Conservation (phyloP, 92 coral and sea anemone species). For the Pocillopora grandis region DNA sequence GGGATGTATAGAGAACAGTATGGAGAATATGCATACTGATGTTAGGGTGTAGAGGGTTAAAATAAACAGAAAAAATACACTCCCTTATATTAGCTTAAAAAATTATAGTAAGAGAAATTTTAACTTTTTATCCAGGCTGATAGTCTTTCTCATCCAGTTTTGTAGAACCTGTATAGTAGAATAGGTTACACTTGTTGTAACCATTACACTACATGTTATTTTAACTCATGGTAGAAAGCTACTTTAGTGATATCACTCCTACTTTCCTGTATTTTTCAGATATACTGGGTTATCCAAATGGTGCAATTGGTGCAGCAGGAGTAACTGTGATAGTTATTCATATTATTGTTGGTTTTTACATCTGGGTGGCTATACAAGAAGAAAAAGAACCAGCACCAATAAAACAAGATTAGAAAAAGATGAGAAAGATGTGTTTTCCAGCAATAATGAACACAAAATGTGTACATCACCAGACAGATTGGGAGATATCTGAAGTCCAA, state of each 20-base stretch:
- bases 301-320: slow-evolving; percentile 83
- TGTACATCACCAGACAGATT: neutral
- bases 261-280: slow-evolving; percentile 27
- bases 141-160: too few relatives aligned
- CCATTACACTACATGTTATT: too few relatives aligned
- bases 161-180: too few relatives aligned
- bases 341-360: slow-evolving; percentile 76
- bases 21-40: too few relatives aligned
- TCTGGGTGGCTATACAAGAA: slow-evolving; percentile 86
- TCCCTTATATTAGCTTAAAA: too few relatives aligned
- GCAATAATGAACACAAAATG: neutral
- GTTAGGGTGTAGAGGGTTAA: too few relatives aligned
- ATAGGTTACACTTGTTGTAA: too few relatives aligned
- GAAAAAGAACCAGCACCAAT: slow-evolving; percentile 49
- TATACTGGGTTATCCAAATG: slow-evolving; percentile 70
- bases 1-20: too few relatives aligned
- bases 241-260: neutral
- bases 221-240: too few relatives aligned
- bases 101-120: too few relatives aligned
- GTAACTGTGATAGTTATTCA: slow-evolving; percentile 81
- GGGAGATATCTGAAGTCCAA: neutral
- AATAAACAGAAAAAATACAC: too few relatives aligned
- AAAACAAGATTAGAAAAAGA: slow-evolving; percentile 54
- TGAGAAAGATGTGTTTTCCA: neutral
- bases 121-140: too few relatives aligned